These are phyloP conservation scores for Episyrphus balteatus DNA, from an alignment of 1,140 invertebrate genomes.

Conservation along the genomic window DNA sequence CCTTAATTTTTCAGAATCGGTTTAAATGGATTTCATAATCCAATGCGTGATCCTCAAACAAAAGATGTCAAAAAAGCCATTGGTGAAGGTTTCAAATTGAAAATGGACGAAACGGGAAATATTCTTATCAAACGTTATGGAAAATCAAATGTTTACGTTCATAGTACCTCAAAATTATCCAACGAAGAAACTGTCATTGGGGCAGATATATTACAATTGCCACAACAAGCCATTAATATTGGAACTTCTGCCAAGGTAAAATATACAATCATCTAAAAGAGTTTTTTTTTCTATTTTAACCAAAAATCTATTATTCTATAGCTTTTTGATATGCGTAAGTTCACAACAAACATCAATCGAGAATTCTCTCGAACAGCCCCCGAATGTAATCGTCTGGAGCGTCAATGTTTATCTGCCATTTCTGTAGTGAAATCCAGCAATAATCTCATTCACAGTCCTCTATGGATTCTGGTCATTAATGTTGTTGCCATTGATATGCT, in stretches of 20 bases:
- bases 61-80: slow-evolving; percentile 85
- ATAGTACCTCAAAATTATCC: slow-evolving; percentile 59
- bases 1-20: slow-evolving; percentile 57
- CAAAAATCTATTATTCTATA: slow-evolving; percentile 34
- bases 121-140: slow-evolving; percentile 86
- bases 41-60: slow-evolving; percentile 82
- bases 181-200: slow-evolving; percentile 83
- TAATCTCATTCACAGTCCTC: slow-evolving; percentile 79
- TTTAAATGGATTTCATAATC: slow-evolving; percentile 85
- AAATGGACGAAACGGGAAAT: slow-evolving; percentile 91
- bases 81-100: slow-evolving; percentile 87
- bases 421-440: slow-evolving; percentile 78
- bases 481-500: slow-evolving; percentile 94
- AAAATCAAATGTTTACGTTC: slow-evolving; percentile 82
- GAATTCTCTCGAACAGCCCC: slow-evolving; percentile 79
- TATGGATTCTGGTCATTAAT: slow-evolving; percentile 92
- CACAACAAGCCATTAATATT: slow-evolving; percentile 70
- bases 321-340: slow-evolving; percentile 95
- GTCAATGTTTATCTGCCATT: slow-evolving; percentile 79
- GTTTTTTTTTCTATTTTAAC: neutral
- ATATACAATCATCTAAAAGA: neutral
- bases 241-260: slow-evolving; percentile 81
- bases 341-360: slow-evolving; percentile 82
- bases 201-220: slow-evolving; percentile 73
- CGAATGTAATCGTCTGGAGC: slow-evolving; percentile 73